phyloP scores from a whole-genome alignment of 1,140 invertebrate genomes.

The Micrasema minimum region DNA sequence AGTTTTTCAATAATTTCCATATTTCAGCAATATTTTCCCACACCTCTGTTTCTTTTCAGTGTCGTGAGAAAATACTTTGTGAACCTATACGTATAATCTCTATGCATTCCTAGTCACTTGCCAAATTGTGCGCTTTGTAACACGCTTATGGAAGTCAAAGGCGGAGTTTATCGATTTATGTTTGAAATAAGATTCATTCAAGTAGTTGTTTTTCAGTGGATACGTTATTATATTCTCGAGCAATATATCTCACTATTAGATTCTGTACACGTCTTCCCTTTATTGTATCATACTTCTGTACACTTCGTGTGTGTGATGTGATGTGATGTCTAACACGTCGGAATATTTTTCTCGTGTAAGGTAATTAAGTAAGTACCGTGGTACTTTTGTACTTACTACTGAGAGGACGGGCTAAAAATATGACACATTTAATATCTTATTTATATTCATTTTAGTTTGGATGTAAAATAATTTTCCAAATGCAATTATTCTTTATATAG shows the following conservation, averaged over 20 bases:
- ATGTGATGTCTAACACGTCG: too few species aligned
- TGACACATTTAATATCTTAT: too few species aligned
- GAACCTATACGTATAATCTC: not conserved
- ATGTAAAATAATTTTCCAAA: too few species aligned
- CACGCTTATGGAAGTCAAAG: slow-evolving; percentile 23
- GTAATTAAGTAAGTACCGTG: too few species aligned
- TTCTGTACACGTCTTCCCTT: not conserved
- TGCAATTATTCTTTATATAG: too few species aligned
- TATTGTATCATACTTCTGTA: not conserved
- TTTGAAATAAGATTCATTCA: too few species aligned
- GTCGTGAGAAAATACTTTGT: slow-evolving; percentile 13
- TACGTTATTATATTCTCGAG: not conserved
- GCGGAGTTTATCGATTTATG: slow-evolving; percentile 12
- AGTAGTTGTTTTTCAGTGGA: too few species aligned
- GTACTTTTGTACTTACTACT: too few species aligned
- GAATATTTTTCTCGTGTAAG: too few species aligned
- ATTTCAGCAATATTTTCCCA: not conserved
- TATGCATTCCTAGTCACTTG: not conserved
- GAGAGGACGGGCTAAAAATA: too few species aligned
- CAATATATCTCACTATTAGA: not conserved
- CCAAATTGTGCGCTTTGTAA: slow-evolving; percentile 16
- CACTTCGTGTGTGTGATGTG: not conserved
- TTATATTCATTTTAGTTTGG: too few species aligned
- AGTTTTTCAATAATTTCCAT: too few species aligned
- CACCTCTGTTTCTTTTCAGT: slow-evolving; percentile 17